Evolutionary conservation across 2,888 invertebrate species (phyloP), one percentile per base, ranked within the genome.

Genomic region (Bruchidius siliquastri): DNA sequence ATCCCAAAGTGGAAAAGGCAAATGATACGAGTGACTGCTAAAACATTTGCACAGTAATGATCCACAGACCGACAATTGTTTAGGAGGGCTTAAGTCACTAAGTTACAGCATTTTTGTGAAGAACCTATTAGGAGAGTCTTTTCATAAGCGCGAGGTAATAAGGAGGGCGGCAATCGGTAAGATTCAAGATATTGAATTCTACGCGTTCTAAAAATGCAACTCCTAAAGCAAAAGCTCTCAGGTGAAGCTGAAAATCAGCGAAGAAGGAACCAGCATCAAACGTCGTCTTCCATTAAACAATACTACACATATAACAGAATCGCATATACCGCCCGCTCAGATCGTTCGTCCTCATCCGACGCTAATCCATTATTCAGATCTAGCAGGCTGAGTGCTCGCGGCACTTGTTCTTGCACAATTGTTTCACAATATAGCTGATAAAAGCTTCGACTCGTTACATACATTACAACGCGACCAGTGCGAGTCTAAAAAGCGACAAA

Each of bases 361-460:
- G 18, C 49, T 49, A 49, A 49, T 49, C 49, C 49, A 49, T 49
- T 49, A 49, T 49, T 49, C 49, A 49, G 49, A 49, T 49, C 49
- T 49, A 49, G 49, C 49, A 49, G 49, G 49, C 49, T 49, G 49
- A 49, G 49, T 49, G 49, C 49, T 49, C 49, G 49, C 49, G 49
- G 49, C 49, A n/a, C 20, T 71, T 6, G 20, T 26, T 30, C 68
- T 20, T 67, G 20, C 72, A 22, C 71, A 32, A 71, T 74, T 72
- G 71, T 74, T 71, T 30, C 67, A 49, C 73, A 72, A 71, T 73
- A 67, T 67, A 75, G 30, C 74, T 71, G 72, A 74, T 74, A 74
- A 67, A 74, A 72, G 22, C 71, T 22, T 73, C 71, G 70, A 73
- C 71, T 71, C 71, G 73, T 72, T 74, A 74, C 75, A 75, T 73